phyloP scores from a whole-genome alignment of 2,888 invertebrate genomes.

The Glaucopsyche alexis region DNA sequence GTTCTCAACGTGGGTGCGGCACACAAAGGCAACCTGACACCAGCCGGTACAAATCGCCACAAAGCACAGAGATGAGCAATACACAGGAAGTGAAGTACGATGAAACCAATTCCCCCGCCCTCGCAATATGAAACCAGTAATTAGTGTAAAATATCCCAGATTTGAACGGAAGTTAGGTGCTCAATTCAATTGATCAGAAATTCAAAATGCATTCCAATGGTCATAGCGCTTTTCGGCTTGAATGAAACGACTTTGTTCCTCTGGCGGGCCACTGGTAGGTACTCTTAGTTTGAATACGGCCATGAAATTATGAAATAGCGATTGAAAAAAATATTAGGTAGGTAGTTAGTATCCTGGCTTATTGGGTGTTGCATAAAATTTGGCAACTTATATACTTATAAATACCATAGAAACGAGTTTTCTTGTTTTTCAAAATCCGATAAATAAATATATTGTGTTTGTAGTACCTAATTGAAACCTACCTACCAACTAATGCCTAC shows the following conservation, averaged over 20 bases:
- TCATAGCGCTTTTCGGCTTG: slow-evolving; percentile 4
- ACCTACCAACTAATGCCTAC: no score
- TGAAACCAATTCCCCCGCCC: slow-evolving; percentile 76
- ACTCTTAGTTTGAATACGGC: not conserved
- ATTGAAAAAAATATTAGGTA: no score
- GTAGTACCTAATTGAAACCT: no score
- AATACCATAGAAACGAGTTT: no score
- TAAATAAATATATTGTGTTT: no score
- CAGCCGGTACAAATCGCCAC: slow-evolving; percentile 55
- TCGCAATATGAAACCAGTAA: slow-evolving; percentile 75
- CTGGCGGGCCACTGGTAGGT: no score
- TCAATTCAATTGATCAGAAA: slow-evolving; percentile 37
- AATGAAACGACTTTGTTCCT: not conserved
- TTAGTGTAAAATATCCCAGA: slow-evolving; percentile 71
- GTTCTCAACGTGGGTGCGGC: slow-evolving; percentile 61
- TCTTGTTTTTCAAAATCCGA: no score
- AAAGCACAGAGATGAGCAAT: slow-evolving; percentile 61
- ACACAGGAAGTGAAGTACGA: slow-evolving; percentile 76
- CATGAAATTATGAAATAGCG: no score
- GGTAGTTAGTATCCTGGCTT: no score
- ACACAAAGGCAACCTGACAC: slow-evolving; percentile 68
- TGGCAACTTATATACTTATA: no score
- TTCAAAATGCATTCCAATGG: slow-evolving; percentile 30
- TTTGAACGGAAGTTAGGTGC: slow-evolving; percentile 59
- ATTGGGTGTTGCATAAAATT: no score